Evolutionary conservation across 2,797 vertebrate species (phyloP), one percentile per base, ranked within the genome.

Genomic region (Halcyon chelicuti): DNA sequence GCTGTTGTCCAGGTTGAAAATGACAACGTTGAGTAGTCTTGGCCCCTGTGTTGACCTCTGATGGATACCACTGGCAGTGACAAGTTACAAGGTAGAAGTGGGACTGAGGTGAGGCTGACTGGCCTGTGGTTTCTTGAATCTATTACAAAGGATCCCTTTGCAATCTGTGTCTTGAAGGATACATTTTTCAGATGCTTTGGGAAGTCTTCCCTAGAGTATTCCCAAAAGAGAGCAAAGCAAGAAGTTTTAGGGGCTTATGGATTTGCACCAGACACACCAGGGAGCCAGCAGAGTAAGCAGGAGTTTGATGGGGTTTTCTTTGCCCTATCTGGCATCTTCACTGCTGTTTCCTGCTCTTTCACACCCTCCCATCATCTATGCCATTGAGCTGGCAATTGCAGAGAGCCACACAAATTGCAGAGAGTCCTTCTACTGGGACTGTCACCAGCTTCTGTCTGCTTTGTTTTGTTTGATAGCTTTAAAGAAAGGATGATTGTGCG

Each of bases 301-400:
- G 62, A 60, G 75, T 49, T 55, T 54, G 29, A 6, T 75, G 67
- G 88, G 85, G 57, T 86, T 60, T 91, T 83, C 52, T 91, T 67
- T 80, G 35, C 74, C 65, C 33, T 47, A 5, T 29, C 52, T 86
- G 33, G 7, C 47, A 57, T 74, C 70, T n/a, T 46, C 28, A 4
- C 33, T 88, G 90, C 90, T 81, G 42, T 84, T 81, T 40, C 57
- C 40, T 85, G 79, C 55, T 93, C 74, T 91, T 86, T 60, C 44
- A n/a, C 2, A 1, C 76, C 35, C 35, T 93, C 58, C 58, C 26
- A 18, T 63, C 66, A 61, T 78, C 85, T n/a, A 22, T 49, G 65
- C n/a, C 39, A n/a, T 84, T 37, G 68, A 71, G 65, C 65, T 87
- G 68, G 61, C 70, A 68, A 39, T 52, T 90, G 51, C 70, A 92